Evolutionary conservation across 2,113 vertebrate genomes (phyloP), one percentile per base, ranked within the genome.

Genomic region (Polypterus bichir): DNA sequence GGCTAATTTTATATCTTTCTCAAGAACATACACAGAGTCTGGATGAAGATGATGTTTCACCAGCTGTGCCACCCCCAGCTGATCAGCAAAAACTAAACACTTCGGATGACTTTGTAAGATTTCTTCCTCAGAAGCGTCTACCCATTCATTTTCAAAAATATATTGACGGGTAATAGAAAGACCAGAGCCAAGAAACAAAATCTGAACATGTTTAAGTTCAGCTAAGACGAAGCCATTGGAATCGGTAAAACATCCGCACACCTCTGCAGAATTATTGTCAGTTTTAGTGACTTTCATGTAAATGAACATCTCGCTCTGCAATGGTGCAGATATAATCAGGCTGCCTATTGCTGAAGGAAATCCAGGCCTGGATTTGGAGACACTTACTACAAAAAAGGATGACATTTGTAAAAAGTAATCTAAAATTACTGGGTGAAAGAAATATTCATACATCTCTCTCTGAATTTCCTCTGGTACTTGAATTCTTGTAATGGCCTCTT

Each of bases 351-450:
- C 77, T 52, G 89, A 88, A 10, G 89, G 91, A 72, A 91, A 89
- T 4, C 79, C 82, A 59, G 67, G 71, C 60, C 73, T 79, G 47
- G 56, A 66, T 52, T 69, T 68, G 5, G 69, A 64, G 0, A 8
- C 67, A 62, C 63, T 66, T 4, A 68, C 64, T 52, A 73, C 80
- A 58, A 87, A 60, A 57, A 86, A 72, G 52, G 79, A 73, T 0
- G 75, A 79, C 87, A 92, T 89, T 75, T 93, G 89, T 60, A 93
- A 68, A 64, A 92, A 91, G 64, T 73, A 89, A 71, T 93, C 91
- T 0, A 93, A 71, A 10, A 95, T 60, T 47, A 91, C 84, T 47
- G 91, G 91, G 59, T 93, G 89, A 64, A 92, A 74, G 45, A 67
- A 82, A 69, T 86, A 88, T 44, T 83, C 77, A 70, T 88, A 68